Base-by-base conservation (phyloP, 2,113 vertebrate genomes). In the Ailurus styani region DNA sequence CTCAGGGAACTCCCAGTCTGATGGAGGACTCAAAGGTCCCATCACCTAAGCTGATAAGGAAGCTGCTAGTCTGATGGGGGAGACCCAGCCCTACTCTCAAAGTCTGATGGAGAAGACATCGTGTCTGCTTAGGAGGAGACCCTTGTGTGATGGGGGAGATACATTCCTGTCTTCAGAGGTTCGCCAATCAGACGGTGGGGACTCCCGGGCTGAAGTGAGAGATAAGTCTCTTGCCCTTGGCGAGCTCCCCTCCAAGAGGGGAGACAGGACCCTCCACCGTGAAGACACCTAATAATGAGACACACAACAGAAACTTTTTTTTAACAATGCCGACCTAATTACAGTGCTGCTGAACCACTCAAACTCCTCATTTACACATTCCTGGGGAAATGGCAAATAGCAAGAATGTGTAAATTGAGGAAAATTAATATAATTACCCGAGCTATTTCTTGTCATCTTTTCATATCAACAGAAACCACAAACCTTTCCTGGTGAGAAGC, bases 341-440 rank as follows among this genome's bases (percentile, higher is more conserved):
- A 52, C 52, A 3, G 47, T 0, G 0, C 40, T 1, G 85, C 60
- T 2, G 25, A 62, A 25, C 89, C 12, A 2, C 42, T 81, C 42
- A 7, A 42, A 12, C 37, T 42, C 87, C 90, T 97, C 94, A 87
- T 96, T 97, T n/a, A 91, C 90, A 92, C 96, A 40, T 91, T 92
- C 91, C 90, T 18, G 23, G 81, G 82, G 89, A 90, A 84, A 81
- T 70, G 90, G 90, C 90, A 77, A 94, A 90, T 81, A 77, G 95
- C 55, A 45, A 37, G 96, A 82, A 90, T 8, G 92, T 96, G 96
- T 73, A 94, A 97, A 97, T 97, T 92, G 96, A 96, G 90, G 92
- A 91, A 79, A 95, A 97, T 97, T 97, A 93, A 96, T 95, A 88
- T 90, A 93, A 96, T 98, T 95, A 97, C 91, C 90, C 31, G 55